phyloP scores from a whole-genome alignment of 2,888 invertebrate genomes.

The Brachylomia viminalis region DNA sequence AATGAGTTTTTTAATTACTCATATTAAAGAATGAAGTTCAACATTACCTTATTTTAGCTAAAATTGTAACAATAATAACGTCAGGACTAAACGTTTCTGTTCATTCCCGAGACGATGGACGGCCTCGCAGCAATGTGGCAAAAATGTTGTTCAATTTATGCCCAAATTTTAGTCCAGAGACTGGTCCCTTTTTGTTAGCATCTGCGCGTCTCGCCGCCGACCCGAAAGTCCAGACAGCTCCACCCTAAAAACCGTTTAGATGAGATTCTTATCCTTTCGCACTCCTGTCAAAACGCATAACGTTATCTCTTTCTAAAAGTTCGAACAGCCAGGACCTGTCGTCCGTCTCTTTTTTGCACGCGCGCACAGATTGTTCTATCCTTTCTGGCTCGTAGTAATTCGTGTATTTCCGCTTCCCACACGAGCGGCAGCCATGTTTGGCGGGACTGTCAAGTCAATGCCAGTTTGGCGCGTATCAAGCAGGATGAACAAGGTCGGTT shows the following conservation, averaged over 20 bases:
- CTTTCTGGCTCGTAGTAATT: conserved; percentile 87
- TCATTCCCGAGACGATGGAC: conserved; percentile 77
- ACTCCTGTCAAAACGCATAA: conserved; percentile 82
- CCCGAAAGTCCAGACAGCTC: conserved; percentile 89
- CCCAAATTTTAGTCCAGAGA: conserved; percentile 86
- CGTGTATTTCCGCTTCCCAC: conserved; percentile 90
- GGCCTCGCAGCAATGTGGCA: conserved; percentile 83
- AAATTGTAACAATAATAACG: conserved; percentile 61
- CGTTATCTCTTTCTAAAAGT: conserved; percentile 85
- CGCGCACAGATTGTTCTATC: conserved; percentile 82
- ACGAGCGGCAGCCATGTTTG: conserved; percentile 89
- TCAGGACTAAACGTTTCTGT: conserved; percentile 66
- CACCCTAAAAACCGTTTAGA: conserved; percentile 90
- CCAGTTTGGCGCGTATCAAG: conserved; percentile 89
- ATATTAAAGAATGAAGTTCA: conserved; percentile 39
- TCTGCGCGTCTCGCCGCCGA: conserved; percentile 86
- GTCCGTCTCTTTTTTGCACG: conserved; percentile 87
- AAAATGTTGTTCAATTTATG: conserved; percentile 90
- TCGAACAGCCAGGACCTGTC: conserved; percentile 85
- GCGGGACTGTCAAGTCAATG: conserved; percentile 89
- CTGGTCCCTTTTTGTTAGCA: conserved; percentile 89
- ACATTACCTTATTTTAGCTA: conserved; percentile 37
- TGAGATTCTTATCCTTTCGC: conserved; percentile 85
- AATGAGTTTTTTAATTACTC: conserved; percentile 41
- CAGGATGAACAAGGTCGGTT: conserved; percentile 86